Percentiles rank a stretch among this genome's conserved stretches.
Evolutionary conservation across 2,888 invertebrate genomes (phyloP).

Genomic region (Thecophora atra): DNA sequence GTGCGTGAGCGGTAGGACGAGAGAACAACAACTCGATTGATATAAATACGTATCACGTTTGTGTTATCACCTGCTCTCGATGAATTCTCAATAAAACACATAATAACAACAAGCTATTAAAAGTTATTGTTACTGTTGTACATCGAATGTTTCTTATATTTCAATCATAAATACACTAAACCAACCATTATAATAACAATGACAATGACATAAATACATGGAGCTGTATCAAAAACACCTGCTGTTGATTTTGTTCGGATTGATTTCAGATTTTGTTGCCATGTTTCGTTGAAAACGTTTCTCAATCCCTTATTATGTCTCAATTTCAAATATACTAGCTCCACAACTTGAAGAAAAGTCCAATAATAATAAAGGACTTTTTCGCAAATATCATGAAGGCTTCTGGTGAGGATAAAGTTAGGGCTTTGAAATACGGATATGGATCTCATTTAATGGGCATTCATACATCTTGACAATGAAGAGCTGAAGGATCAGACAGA

Average conservation of each 20-base stretch:
- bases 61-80: neutral
- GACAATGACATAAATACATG: neutral
- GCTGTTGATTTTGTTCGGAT: neutral
- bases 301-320: neutral
- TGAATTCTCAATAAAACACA: neutral
- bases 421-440: too few relatives aligned
- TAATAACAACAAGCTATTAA: too few relatives aligned
- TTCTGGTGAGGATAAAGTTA: too few relatives aligned
- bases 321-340: neutral
- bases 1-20: neutral
- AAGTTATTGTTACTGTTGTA: neutral
- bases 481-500: neutral
- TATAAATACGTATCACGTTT: neutral
- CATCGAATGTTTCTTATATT: neutral
- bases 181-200: neutral
- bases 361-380: too few relatives aligned
- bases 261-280: too few relatives aligned
- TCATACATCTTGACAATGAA: neutral
- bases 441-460: too few relatives aligned
- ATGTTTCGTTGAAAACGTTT: too few relatives aligned
- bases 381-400: too few relatives aligned
- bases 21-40: neutral
- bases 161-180: neutral
- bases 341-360: too few relatives aligned
- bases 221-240: neutral